These are phyloP conservation scores for Callosobruchus maculatus DNA, from an alignment of 2,888 invertebrate genomes.

Conservation along the genomic window DNA sequence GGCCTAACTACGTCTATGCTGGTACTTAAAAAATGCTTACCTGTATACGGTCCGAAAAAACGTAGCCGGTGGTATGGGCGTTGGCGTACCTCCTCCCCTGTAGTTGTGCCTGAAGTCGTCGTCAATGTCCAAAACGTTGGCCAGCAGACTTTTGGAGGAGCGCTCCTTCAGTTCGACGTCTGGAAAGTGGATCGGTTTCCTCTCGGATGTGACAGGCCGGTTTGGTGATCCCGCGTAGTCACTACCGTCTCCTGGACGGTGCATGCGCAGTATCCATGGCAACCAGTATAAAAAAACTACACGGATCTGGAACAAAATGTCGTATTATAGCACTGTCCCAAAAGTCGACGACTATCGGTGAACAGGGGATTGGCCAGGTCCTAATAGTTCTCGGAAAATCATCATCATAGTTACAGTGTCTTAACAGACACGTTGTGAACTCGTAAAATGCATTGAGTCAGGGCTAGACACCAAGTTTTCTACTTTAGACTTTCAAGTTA, in stretches of 20 bases:
- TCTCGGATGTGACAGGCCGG: conserved; percentile 52
- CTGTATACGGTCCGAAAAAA: conserved; percentile 76
- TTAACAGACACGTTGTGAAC: too few species aligned
- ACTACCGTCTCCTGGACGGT: conserved; percentile 55
- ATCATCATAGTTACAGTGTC: too few species aligned
- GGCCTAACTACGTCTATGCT: too few species aligned
- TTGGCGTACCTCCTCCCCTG: conserved; percentile 57
- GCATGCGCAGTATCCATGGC: conserved; percentile 95
- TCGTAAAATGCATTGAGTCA: too few species aligned
- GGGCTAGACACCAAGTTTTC: too few species aligned
- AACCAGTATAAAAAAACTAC: conserved; percentile 95
- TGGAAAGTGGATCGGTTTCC: conserved; percentile 47
- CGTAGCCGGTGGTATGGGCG: conserved; percentile 56
- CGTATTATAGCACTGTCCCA: background rate
- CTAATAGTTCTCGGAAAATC: too few species aligned
- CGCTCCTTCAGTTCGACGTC: conserved; percentile 53
- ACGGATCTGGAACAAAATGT: conserved; percentile 62
- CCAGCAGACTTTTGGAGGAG: conserved; percentile 91
- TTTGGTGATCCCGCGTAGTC: conserved; percentile 54
- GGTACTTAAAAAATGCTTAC: conserved; percentile 46
- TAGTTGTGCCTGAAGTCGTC: conserved; percentile 88
- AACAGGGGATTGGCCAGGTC: too few species aligned
- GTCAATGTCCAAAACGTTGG: conserved; percentile 95
- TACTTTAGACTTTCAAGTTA: too few species aligned
- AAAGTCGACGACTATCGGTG: too few species aligned